A percentile compares a stretch with the other conserved stretches of the same genome.
These are phyloP conservation scores for Xanthorhoe designata DNA, from an alignment of 2,888 invertebrate species.

Conservation along the genomic window DNA sequence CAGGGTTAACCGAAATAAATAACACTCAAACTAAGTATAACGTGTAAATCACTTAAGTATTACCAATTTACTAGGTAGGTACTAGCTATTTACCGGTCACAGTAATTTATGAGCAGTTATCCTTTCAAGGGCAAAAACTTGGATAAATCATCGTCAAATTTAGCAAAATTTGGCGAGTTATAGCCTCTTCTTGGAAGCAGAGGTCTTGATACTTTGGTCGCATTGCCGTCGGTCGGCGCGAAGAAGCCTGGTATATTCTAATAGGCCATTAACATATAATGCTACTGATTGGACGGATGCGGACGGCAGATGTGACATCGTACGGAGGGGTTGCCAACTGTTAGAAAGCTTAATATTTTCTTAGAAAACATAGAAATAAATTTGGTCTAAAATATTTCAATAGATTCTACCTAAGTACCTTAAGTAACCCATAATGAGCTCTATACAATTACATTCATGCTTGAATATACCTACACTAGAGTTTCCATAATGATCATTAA, in stretches of 20 bases:
- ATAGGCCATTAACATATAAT: constrained; percentile 86
- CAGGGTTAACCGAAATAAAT: no score
- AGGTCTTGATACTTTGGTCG: constrained; percentile 51
- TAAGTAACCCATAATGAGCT: no score
- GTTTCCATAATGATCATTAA: no score
- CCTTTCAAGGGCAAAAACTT: background rate
- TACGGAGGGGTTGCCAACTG: constrained; percentile 56
- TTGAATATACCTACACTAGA: no score
- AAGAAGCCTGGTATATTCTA: constrained; percentile 80
- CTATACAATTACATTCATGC: no score
- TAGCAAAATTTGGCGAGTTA: constrained; percentile 7
- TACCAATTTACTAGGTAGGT: no score
- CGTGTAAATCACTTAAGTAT: no score
- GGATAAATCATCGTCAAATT: background rate
- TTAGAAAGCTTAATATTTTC: constrained; percentile 30
- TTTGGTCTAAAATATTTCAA: no score
- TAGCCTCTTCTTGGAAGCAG: constrained; percentile 45
- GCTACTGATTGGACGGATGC: constrained; percentile 87
- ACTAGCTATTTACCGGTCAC: background rate
- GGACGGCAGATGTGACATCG: constrained; percentile 78
- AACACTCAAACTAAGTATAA: no score
- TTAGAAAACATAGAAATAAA: background rate
- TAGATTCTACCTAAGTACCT: no score
- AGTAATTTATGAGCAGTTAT: background rate
- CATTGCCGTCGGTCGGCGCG: constrained; percentile 65